Percentiles rank a stretch among this genome's conserved stretches.
phyloP scores from a whole-genome alignment of 2,113 vertebrate genomes.

The Hystrix cristata region DNA sequence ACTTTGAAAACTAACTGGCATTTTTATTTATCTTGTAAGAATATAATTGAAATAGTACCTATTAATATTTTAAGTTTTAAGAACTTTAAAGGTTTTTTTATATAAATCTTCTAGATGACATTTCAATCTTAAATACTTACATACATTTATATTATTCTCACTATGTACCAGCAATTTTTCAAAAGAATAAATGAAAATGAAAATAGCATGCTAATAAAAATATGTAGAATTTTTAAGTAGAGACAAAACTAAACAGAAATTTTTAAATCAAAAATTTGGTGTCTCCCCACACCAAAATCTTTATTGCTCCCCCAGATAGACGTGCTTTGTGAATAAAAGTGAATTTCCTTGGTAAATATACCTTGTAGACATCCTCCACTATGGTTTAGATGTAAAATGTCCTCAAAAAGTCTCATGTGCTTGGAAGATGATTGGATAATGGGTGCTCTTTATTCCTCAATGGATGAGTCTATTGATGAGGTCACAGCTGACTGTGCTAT shows the following conservation, averaged over 20 bases:
- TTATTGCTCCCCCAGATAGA: not conserved
- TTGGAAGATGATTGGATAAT: not conserved
- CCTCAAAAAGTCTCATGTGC: not conserved
- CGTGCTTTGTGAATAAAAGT: not conserved
- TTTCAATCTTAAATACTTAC: not conserved
- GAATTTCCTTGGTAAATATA: conserved; percentile 30
- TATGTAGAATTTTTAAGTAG: not conserved
- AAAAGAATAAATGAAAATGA: not conserved
- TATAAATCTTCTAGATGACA: not conserved
- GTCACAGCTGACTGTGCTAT: not conserved
- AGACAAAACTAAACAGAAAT: not conserved
- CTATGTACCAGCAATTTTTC: not conserved
- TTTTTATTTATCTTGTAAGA: not conserved
- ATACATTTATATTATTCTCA: not conserved
- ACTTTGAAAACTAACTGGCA: not conserved
- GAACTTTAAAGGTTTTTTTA: not conserved
- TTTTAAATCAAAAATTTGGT: not conserved
- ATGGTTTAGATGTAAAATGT: not conserved
- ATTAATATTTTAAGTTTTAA: not conserved
- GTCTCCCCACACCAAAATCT: not conserved
- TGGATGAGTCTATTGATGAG: not conserved
- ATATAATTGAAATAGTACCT: not conserved
- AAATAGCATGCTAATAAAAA: not conserved
- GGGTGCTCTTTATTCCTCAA: not conserved
- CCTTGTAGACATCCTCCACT: not conserved